A percentile compares a stretch with the other conserved stretches of the same genome.
These are phyloP conservation scores for Notoglanidium macrostoma DNA, from an alignment of 2,797 vertebrate genomes.

Conservation along the genomic window DNA sequence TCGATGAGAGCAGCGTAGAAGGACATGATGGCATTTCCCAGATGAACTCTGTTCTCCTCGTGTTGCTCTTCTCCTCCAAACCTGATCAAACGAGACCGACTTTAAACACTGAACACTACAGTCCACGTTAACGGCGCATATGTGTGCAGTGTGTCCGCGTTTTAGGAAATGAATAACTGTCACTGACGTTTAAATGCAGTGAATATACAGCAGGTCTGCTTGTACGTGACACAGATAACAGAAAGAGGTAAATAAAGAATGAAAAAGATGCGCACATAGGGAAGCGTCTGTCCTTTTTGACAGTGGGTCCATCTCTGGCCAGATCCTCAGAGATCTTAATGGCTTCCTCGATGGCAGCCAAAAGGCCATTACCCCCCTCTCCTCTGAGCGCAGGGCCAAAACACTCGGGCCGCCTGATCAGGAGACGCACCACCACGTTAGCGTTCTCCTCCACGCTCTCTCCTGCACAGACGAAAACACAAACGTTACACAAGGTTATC, in stretches of 20 bases:
- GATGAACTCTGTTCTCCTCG: conserved; percentile 89
- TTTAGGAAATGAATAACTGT: background rate
- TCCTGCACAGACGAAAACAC: conserved; percentile 66
- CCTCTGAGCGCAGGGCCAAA: conserved; percentile 92
- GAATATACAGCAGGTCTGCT: background rate
- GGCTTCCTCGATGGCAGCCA: conserved; percentile 92
- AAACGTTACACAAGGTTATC: background rate
- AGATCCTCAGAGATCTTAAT: conserved; percentile 95
- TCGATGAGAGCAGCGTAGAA: conserved; percentile 95
- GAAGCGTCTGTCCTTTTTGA: conserved; percentile 89
- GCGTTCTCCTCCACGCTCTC: conserved; percentile 96
- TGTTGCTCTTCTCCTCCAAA: conserved; percentile 88
- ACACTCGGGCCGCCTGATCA: conserved; percentile 91
- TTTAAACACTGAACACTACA: background rate
- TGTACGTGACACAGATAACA: no score
- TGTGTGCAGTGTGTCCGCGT: background rate
- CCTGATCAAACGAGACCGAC: conserved; percentile 61
- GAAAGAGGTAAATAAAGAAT: background rate
- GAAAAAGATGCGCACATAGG: conserved; percentile 75
- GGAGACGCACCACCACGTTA: conserved; percentile 90
- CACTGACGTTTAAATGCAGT: background rate
- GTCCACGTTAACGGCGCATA: background rate
- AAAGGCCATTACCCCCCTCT: conserved; percentile 88
- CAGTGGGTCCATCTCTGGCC: conserved; percentile 86
- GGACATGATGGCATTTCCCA: conserved; percentile 94